Evolutionary conservation across 1,140 invertebrate species (phyloP).

Genomic region (Belonocnema kinseyi): DNA sequence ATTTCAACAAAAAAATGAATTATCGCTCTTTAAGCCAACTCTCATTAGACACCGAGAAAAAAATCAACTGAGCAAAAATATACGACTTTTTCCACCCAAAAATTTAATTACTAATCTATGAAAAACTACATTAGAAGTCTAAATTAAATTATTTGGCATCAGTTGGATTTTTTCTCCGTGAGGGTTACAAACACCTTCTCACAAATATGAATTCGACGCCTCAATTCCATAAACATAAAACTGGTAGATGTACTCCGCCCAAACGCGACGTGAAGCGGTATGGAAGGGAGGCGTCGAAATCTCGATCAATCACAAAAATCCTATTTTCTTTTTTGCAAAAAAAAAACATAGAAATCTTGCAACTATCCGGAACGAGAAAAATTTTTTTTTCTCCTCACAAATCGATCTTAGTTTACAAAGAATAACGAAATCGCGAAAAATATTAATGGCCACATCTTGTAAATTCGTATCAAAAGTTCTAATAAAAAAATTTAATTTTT

Average conservation of each 20-base stretch:
- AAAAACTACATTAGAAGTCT: slow-evolving; percentile 5
- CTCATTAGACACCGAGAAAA: not conserved
- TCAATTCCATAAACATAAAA: no score
- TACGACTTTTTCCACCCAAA: not conserved
- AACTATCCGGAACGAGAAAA: not conserved
- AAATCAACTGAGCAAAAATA: slow-evolving; percentile 23
- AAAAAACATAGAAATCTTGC: not conserved
- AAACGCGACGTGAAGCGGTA: no score
- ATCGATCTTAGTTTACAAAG: not conserved
- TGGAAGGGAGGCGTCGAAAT: no score
- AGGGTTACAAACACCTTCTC: not conserved
- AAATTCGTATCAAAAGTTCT: not conserved
- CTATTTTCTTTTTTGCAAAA: not conserved
- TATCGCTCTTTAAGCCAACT: not conserved
- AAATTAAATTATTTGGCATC: slow-evolving; percentile 19
- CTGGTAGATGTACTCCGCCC: no score
- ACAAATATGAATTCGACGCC: not conserved
- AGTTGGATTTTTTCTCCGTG: slow-evolving; percentile 30
- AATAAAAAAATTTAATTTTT: not conserved
- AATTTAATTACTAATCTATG: slow-evolving; percentile 11
- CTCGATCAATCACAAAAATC: not conserved
- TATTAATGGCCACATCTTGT: not conserved
- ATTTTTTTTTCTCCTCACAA: not conserved
- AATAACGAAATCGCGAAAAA: not conserved
- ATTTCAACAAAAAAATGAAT: not conserved